These are phyloP conservation scores for Aleadryas rufinucha DNA, from an alignment of 2,113 vertebrate genomes.

Conservation along the genomic window DNA sequence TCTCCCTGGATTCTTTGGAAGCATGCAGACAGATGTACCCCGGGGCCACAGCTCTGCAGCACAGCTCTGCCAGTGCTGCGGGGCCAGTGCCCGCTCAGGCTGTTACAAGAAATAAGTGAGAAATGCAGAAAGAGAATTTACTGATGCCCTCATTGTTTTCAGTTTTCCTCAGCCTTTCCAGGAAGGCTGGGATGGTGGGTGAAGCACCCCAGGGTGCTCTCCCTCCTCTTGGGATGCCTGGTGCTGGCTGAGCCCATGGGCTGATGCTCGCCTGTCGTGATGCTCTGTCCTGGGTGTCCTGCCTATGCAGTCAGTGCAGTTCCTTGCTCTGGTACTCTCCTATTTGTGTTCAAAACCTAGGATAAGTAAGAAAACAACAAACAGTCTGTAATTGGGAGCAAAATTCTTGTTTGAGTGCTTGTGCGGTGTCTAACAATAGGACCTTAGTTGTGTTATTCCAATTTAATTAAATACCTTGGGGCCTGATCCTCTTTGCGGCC, in stretches of 20 bases:
- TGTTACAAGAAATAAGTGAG: not conserved
- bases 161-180: not conserved
- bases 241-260: not conserved
- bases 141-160: rapidly evolving
- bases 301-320: not conserved
- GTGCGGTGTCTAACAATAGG: not conserved
- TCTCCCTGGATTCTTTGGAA: rapidly evolving
- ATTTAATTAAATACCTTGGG: not conserved
- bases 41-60: not conserved
- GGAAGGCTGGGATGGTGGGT: not conserved
- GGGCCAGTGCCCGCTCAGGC: rapidly evolving
- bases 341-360: not conserved
- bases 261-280: rapidly evolving
- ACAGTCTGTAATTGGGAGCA: not conserved
- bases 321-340: not conserved
- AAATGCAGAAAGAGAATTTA: not conserved
- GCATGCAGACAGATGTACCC: rapidly evolving
- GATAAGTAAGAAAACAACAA: not conserved
- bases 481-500: conserved; percentile 5
- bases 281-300: rapidly evolving
- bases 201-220: not conserved
- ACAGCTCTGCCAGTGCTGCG: rapidly evolving
- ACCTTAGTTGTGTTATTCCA: not conserved
- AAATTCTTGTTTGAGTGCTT: not conserved
- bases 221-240: rapidly evolving